phyloP scores from a whole-genome alignment of 2,888 invertebrate genomes.

The Teinopalpus imperialis region DNA sequence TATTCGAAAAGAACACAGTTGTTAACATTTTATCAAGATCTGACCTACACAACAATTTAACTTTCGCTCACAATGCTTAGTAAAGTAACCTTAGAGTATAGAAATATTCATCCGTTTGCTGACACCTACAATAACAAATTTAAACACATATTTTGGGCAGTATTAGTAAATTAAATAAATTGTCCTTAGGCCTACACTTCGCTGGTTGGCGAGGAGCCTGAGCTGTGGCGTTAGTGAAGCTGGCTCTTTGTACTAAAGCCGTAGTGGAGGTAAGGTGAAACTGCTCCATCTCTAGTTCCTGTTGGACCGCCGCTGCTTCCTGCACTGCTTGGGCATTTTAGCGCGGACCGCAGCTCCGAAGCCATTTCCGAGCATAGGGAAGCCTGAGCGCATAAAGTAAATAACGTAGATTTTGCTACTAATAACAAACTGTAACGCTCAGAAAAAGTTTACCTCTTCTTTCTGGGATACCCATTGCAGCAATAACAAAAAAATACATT shows the following conservation, averaged over 20 bases:
- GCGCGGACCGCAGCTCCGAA: conserved; percentile 85
- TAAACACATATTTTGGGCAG: too few relatives aligned
- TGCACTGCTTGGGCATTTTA: conserved; percentile 84
- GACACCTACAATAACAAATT: not conserved
- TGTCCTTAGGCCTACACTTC: conserved; percentile 61
- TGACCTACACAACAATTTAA: conserved; percentile 7
- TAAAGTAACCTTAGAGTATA: too few relatives aligned
- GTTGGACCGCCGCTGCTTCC: conserved; percentile 56
- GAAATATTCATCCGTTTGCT: not conserved
- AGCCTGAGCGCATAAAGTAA: conserved; percentile 72
- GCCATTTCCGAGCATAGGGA: conserved; percentile 89
- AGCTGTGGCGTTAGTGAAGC: conserved; percentile 72
- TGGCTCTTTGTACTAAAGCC: conserved; percentile 82
- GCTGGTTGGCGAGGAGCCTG: conserved; percentile 71
- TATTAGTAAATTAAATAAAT: conserved; percentile 24
- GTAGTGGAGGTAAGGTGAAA: conserved; percentile 84
- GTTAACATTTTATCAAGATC: not conserved
- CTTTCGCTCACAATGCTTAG: too few relatives aligned
- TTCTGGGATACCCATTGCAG: conserved; percentile 48
- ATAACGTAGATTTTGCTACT: conserved; percentile 21
- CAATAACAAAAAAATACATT: conserved; percentile 29
- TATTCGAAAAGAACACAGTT: conserved; percentile 9
- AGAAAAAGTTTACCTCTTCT: conserved; percentile 67
- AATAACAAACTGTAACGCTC: conserved; percentile 29
- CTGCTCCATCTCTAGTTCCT: conserved; percentile 73